phyloP scores from a whole-genome alignment of 2,797 vertebrate genomes.

The Heterohyrax brucei region DNA sequence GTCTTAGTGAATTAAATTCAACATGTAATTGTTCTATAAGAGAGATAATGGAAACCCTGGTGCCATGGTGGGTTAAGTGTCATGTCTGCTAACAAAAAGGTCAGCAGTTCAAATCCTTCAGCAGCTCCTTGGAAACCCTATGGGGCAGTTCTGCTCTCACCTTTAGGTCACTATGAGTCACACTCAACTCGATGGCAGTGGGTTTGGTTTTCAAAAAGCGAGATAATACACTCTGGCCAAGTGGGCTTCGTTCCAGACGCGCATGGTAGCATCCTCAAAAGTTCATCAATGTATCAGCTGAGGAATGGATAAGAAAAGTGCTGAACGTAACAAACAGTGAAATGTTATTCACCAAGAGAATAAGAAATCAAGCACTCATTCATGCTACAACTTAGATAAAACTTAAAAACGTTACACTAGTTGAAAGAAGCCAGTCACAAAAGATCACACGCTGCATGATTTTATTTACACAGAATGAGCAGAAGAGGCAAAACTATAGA shows the following conservation, averaged over 20 bases:
- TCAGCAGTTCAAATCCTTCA: too few species aligned
- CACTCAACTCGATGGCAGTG: too few species aligned
- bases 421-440: background rate
- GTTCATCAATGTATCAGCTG: background rate
- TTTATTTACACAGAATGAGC: background rate
- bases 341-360: background rate
- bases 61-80: too few species aligned
- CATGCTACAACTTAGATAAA: background rate
- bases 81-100: too few species aligned
- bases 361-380: background rate
- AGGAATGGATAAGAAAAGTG: background rate
- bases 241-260: background rate
- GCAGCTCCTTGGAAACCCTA: too few species aligned
- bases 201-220: background rate
- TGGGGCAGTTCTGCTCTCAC: too few species aligned
- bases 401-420: background rate
- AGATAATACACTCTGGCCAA: background rate
- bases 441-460: background rate
- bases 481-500: background rate
- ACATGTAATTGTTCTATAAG: background rate
- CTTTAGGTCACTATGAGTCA: too few species aligned
- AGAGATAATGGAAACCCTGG: background rate
- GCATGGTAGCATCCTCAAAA: background rate
- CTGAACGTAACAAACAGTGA: background rate
- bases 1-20: background rate